phyloP scores from a whole-genome alignment of 1,140 invertebrate species.

The Scaptomyza graminum region DNA sequence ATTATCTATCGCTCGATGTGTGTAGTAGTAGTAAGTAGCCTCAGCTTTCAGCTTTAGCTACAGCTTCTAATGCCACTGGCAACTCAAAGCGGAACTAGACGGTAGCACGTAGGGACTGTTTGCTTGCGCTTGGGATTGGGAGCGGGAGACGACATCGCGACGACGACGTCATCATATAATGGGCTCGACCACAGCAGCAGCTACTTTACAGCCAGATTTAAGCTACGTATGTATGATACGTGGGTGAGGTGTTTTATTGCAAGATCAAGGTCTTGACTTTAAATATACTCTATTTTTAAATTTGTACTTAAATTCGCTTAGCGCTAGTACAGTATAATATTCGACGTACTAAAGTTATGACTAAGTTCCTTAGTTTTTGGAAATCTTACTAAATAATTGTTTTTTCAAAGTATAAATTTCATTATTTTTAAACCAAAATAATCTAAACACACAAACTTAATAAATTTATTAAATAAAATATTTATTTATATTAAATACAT shows the following conservation, averaged over 20 bases:
- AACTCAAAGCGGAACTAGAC: slow-evolving; percentile 46
- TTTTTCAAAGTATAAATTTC: no score
- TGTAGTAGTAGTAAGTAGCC: slow-evolving; percentile 31
- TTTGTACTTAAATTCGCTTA: background rate
- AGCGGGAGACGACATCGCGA: slow-evolving; percentile 45
- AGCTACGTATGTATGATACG: background rate
- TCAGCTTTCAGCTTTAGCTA: slow-evolving; percentile 37
- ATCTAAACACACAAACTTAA: no score
- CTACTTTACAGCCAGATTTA: background rate
- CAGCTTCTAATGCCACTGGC: slow-evolving; percentile 28
- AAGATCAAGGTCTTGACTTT: slow-evolving; percentile 11
- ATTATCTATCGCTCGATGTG: slow-evolving; percentile 71
- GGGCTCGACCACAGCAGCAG: slow-evolving; percentile 23
- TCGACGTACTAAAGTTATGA: no score
- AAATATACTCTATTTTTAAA: background rate
- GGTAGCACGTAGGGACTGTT: slow-evolving; percentile 42
- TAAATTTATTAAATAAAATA: no score
- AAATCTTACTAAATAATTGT: no score
- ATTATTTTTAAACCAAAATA: no score
- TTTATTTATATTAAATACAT: no score
- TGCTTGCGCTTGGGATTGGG: slow-evolving; percentile 24
- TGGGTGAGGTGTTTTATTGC: slow-evolving; percentile 9
- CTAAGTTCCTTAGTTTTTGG: no score
- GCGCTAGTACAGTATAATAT: no score
- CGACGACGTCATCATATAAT: slow-evolving; percentile 47